phyloP scores from a whole-genome alignment of 2,888 invertebrate species.

The Habroteleia sp. region DNA sequence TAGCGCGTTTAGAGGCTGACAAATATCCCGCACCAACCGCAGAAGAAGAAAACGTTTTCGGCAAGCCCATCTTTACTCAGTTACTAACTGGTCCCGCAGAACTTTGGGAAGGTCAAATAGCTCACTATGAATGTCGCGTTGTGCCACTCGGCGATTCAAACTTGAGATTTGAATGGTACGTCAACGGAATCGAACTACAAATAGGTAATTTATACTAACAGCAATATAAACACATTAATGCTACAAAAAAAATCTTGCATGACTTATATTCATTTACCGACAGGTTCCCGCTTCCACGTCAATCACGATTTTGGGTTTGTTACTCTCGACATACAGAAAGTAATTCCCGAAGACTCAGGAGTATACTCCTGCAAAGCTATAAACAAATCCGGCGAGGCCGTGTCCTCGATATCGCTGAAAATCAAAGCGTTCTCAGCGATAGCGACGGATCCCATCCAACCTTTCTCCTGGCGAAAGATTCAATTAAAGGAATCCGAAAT shows the following conservation, averaged over 20 bases:
- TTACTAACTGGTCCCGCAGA: conserved; percentile 93
- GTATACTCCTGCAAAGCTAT: conserved; percentile 96
- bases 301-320: conserved; percentile 97
- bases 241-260: too few species aligned
- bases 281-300: conserved; percentile 92
- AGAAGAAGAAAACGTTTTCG: conserved; percentile 90
- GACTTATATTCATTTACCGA: too few species aligned
- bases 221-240: too few species aligned
- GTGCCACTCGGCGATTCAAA: conserved; percentile 97
- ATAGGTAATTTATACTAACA: too few species aligned
- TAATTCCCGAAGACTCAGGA: conserved; percentile 94
- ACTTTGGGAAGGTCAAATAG: conserved; percentile 94
- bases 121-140: conserved; percentile 94
- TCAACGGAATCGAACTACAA: conserved; percentile 95
- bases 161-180: conserved; percentile 96
- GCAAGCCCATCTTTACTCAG: conserved; percentile 95
- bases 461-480: conserved; percentile 95
- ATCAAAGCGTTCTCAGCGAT: conserved; percentile 92
- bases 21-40: conserved; percentile 85
- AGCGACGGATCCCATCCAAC: conserved; percentile 91
- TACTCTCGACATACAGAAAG: conserved; percentile 93
- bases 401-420: conserved; percentile 94
- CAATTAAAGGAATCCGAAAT: conserved; percentile 94
- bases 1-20: conserved; percentile 91
- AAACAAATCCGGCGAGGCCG: conserved; percentile 96